Evolutionary conservation across 2,113 vertebrate genomes (phyloP).

Genomic region (Cephalopterus ornatus): DNA sequence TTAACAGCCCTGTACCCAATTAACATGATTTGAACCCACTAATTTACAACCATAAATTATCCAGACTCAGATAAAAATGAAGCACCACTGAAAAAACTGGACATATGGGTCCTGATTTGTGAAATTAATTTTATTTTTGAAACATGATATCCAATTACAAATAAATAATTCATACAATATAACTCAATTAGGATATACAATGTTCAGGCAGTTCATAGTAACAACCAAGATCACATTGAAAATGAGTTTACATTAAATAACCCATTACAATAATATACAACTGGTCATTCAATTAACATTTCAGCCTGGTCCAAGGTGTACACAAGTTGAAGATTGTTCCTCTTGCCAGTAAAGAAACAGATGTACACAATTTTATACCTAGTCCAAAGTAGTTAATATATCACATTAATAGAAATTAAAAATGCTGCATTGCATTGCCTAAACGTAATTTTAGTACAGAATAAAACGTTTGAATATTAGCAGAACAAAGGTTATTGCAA

Average conservation of each 20-base stretch:
- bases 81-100: not conserved
- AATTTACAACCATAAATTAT: not conserved
- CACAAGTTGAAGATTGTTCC: slow-evolving; percentile 16
- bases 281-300: slow-evolving; percentile 38
- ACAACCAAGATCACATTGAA: slow-evolving; percentile 47
- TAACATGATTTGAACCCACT: fast-evolving
- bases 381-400: slow-evolving; percentile 21
- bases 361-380: not conserved
- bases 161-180: slow-evolving; percentile 80
- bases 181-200: slow-evolving; percentile 68
- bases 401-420: not conserved
- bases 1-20: not conserved
- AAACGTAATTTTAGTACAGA: slow-evolving; percentile 21
- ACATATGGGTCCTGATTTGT: not conserved
- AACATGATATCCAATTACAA: slow-evolving; percentile 76
- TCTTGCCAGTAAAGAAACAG: slow-evolving; percentile 10
- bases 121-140: slow-evolving; percentile 75
- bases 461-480: slow-evolving; percentile 5
- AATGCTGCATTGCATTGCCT: not conserved
- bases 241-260: slow-evolving; percentile 66
- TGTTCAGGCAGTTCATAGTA: slow-evolving; percentile 54
- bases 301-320: slow-evolving; percentile 52
- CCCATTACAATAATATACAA: slow-evolving; percentile 66
- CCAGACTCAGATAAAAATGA: not conserved
- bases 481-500: not conserved